Evolutionary conservation across 2,797 vertebrate genomes (phyloP).

Genomic region (Neomorphus geoffroyi): DNA sequence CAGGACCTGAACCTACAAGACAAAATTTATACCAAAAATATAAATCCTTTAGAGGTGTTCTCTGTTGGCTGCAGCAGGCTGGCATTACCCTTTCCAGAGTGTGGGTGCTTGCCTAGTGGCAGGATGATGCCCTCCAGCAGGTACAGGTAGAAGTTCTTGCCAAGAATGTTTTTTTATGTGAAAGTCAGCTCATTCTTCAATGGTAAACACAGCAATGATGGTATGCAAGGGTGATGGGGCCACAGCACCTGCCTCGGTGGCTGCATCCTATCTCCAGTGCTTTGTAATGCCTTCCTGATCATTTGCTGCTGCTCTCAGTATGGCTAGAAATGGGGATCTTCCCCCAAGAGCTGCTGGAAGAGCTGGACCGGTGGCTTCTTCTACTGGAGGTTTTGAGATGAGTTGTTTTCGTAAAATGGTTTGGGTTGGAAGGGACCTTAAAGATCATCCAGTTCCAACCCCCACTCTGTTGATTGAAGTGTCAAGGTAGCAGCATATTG

Average conservation of each 20-base stretch:
- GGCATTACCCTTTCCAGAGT: not conserved
- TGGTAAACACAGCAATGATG: rapidly evolving
- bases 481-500: not conserved
- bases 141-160: not conserved
- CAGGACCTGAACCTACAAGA: not conserved
- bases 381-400: not conserved
- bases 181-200: not conserved
- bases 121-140: not conserved
- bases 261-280: not conserved
- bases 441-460: too few relatives aligned
- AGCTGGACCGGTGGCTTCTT: not conserved
- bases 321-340: not conserved
- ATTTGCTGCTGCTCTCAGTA: not conserved
- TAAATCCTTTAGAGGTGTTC: not conserved
- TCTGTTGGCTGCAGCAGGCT: not conserved
- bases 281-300: not conserved
- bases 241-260: not conserved
- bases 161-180: not conserved
- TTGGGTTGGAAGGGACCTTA: too few relatives aligned
- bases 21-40: not conserved
- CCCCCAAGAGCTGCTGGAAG: not conserved
- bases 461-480: not conserved
- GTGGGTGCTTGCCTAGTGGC: rapidly evolving
- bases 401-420: not conserved
- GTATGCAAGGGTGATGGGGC: rapidly evolving